Base-by-base conservation (phyloP, 1,140 invertebrate species). In the Neodiprion fabricii region DNA sequence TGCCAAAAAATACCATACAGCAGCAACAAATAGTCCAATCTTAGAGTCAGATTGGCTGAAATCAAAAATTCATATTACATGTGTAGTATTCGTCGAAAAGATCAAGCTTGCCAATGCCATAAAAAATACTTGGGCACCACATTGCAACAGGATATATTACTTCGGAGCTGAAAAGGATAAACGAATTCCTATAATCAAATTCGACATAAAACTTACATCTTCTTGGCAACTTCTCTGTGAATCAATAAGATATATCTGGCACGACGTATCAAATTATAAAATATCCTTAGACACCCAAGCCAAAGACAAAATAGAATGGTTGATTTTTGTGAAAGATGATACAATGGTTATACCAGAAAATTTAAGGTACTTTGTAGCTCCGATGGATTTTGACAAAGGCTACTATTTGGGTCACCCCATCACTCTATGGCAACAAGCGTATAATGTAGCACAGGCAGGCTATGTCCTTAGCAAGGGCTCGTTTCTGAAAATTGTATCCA, bases 401-500 rank as follows among this genome's bases (percentile, higher is more conserved):
- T 83, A 88, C 82, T 91, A 91, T 82, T 79, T 91, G 48, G 90
- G 90, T 69, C 89, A 91, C 76, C 75, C 88, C 1, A 81, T 89
- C 47, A 78, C 80, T 67, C 80, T 90, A 23, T 90, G 90, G 90
- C 86, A 84, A 21, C 84, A 87, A 71, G 76, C 80, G 17, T 91
- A 91, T 67, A 91, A 91, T 78, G 80, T 87, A 9, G 89, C 87
- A 53, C 79, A 89, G 76, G 88, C 89, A 50, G 90, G 90, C 47
- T 90, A 89, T 79, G 89, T 89, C 66, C 82, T 91, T 67, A 91
- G 90, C 71, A 80, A 74, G 76, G 85, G 80, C 71, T 81, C 85
- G 48, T 74, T 90, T 50, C 17, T 68, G 7, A 84, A 84, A 71
- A 72, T 91, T 21, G 72, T 83, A 1, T 53, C 77, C 7, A 84